These are phyloP conservation scores for Aphelenchoides fujianensis DNA, from an alignment of 1,140 invertebrate genomes.

Conservation along the genomic window DNA sequence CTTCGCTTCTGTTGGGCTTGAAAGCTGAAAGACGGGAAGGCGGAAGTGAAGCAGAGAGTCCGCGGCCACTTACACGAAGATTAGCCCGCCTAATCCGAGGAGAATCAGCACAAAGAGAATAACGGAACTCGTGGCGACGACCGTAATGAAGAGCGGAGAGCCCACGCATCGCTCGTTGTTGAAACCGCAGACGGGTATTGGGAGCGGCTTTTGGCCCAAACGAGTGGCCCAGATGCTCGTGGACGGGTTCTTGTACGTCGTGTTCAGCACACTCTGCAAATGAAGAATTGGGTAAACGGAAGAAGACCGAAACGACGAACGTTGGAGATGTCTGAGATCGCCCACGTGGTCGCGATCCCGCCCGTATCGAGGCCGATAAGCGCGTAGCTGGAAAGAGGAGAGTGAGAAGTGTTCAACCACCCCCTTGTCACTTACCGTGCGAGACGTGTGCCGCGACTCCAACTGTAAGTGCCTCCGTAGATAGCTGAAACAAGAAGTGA, in stretches of 20 bases:
- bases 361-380: neutral
- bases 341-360: neutral
- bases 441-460: no score
- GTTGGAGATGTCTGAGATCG: neutral
- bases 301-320: neutral
- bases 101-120: neutral
- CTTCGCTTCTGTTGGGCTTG: neutral
- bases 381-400: no score
- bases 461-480: no score
- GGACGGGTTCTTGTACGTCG: neutral
- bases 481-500: no score
- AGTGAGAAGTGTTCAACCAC: no score
- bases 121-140: neutral
- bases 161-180: neutral
- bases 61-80: neutral
- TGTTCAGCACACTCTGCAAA: neutral
- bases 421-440: no score
- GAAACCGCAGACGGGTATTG: neutral
- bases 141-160: neutral
- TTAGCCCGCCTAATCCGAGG: neutral
- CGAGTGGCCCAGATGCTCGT: neutral
- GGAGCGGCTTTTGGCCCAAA: neutral
- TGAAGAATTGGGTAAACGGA: no score
- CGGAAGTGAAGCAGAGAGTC: neutral
- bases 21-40: neutral